Evolutionary conservation across 2,888 invertebrate genomes (phyloP).

Genomic region (Pyrrhosoma nymphula): DNA sequence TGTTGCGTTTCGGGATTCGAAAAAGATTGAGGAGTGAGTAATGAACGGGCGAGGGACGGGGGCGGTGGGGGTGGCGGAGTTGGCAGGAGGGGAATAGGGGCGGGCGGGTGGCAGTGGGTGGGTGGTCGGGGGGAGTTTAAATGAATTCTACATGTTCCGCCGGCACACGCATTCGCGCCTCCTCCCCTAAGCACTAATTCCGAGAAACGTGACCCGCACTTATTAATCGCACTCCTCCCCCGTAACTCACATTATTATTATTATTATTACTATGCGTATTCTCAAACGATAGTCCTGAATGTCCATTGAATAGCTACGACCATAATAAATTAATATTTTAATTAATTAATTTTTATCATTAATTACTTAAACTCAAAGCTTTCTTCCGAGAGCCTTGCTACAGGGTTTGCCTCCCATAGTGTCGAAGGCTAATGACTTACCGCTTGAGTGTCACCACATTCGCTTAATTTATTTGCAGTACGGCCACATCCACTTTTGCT

Average conservation of each 20-base stretch:
- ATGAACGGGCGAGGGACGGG: background rate
- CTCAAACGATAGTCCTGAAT: background rate
- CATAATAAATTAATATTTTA: too few species aligned
- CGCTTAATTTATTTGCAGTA: too few species aligned
- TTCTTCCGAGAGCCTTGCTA: too few species aligned
- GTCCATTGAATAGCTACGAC: background rate
- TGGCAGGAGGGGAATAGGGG: background rate
- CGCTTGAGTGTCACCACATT: too few species aligned
- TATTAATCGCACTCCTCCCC: background rate
- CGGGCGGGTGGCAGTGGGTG: background rate
- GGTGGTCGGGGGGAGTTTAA: background rate
- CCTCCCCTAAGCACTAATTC: background rate
- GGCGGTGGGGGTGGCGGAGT: background rate
- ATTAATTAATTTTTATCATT: too few species aligned
- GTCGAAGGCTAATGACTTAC: too few species aligned
- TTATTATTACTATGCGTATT: too few species aligned
- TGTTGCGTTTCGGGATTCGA: conserved; percentile 35
- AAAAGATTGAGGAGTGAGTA: conserved; percentile 19
- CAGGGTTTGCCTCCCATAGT: too few species aligned
- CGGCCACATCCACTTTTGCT: too few species aligned
- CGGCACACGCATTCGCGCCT: background rate
- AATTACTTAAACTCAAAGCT: too few species aligned
- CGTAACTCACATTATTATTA: background rate
- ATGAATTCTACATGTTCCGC: conserved; percentile 26
- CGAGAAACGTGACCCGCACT: background rate